Conservation (phyloP, 2,888 invertebrate species). For the Ormyrus nitidulus region DNA sequence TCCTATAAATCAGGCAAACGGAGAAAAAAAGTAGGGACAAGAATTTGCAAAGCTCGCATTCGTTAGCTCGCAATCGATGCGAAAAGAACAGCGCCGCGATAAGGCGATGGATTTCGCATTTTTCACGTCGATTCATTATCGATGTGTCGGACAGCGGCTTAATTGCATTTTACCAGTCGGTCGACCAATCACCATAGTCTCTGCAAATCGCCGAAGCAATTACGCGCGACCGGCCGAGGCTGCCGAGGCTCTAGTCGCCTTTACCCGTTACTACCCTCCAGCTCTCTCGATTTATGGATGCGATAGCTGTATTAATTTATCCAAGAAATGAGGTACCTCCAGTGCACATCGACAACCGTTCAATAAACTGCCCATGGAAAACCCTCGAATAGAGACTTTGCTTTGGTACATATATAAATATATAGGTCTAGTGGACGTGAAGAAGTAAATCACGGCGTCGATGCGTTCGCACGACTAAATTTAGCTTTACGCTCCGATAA, state of each 20-base stretch:
- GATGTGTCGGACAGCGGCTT: constrained; percentile 5
- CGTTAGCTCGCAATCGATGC: too few relatives aligned
- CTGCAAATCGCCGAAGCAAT: constrained; percentile 38
- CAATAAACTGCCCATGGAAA: neutral
- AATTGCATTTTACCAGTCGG: constrained; percentile 31
- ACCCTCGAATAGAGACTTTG: neutral
- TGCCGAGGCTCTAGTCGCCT: neutral
- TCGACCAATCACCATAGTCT: constrained; percentile 30
- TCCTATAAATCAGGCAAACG: too few relatives aligned
- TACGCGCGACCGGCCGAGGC: constrained; percentile 21
- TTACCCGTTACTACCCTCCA: neutral
- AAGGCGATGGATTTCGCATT: neutral
- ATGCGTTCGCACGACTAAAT: too few relatives aligned
- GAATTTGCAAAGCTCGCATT: too few relatives aligned
- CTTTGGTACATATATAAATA: neutral
- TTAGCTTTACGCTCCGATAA: too few relatives aligned
- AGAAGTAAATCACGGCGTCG: too few relatives aligned
- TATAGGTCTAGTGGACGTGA: too few relatives aligned
- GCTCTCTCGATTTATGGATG: constrained; percentile 21
- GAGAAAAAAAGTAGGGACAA: too few relatives aligned
- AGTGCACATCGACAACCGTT: neutral
- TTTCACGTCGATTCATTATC: constrained; percentile 4
- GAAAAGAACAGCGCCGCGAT: neutral
- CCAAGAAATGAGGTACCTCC: constrained; percentile 10
- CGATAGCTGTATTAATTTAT: constrained; percentile 30